Conservation (phyloP, 2,888 invertebrate species). For the Pyralis farinalis region DNA sequence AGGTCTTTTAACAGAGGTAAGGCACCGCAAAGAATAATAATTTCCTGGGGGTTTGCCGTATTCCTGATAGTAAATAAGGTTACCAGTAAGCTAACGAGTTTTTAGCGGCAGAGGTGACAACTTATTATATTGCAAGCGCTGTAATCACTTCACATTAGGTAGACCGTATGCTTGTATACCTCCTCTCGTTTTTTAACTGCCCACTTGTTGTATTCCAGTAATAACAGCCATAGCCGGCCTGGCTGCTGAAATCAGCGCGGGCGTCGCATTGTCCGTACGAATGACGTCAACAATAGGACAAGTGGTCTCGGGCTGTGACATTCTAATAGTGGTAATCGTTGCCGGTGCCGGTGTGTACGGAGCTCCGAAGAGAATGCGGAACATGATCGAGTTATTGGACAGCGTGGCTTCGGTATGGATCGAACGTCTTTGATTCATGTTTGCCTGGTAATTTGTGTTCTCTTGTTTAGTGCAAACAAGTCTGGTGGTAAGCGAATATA, state of each 20-base stretch:
- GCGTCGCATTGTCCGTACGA: slow-evolving; percentile 74
- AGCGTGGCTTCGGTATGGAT: slow-evolving; percentile 63
- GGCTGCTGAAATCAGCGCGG: slow-evolving; percentile 75
- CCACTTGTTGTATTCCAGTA: slow-evolving; percentile 49
- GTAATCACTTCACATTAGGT: neutral
- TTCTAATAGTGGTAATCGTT: slow-evolving; percentile 74
- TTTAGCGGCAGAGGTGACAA: no score
- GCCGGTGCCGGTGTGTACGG: slow-evolving; percentile 76
- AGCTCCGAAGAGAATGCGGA: slow-evolving; percentile 73
- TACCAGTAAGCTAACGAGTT: no score
- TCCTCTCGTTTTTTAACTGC: neutral
- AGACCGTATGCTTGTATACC: neutral
- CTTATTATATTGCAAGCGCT: neutral
- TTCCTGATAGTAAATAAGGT: no score
- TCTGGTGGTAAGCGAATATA: no score
- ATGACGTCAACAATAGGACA: slow-evolving; percentile 79
- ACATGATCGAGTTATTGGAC: slow-evolving; percentile 72
- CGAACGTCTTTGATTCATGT: neutral
- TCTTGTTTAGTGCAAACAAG: no score
- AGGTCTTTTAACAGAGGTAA: no score
- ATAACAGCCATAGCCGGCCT: slow-evolving; percentile 69
- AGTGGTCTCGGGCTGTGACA: slow-evolving; percentile 79
- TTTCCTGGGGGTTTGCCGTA: no score
- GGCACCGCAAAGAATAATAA: no score
- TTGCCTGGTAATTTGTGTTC: neutral